Evolutionary conservation across 1,140 invertebrate species (phyloP), one percentile per base, ranked within the genome.

Genomic region (Pteromalus puparum): DNA sequence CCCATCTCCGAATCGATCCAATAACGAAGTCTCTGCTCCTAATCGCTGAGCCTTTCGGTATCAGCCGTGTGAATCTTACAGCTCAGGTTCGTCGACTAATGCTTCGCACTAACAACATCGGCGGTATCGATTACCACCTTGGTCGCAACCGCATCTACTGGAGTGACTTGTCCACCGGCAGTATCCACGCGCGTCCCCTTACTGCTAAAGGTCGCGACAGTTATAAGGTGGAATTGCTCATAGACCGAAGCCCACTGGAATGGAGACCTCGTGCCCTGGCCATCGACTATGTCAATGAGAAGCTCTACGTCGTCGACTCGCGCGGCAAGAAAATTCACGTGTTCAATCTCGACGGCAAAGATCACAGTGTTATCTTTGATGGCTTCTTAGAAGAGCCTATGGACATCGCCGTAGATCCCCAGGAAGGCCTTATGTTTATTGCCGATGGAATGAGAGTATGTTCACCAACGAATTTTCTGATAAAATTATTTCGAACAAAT

Each of bases 401-500:
- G 34, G 77, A 84, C 18, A 80, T 84, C 15, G 70, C 24, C 3
- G 0, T 84, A 1, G 83, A 84, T 46, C 83, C 77, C 1, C 21
- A 24, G 6, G 46, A 73, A 13, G 77, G 76, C 24, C 4, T 80
- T 13, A 80, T 84, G 76, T 84, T 84, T n/a, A 67, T 84, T 3
- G 83, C 83, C 4, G 83, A 84, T 75, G 76, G 73, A 10, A 42
- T 18, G n/a, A 84, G 72, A 53, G 83, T 84, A 46, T 5, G 42
- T n/a, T 65, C 21, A 6, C 1, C 61, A 7, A 15, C 18, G 12
- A 65, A 65, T 65, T 21, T 4, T 6, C 0, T 1, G 7, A 42
- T 42, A 42, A 42, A 0, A 42, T 10, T 0, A 42, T 42, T 42
- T 42, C 38, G 5, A 42, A 42, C 10, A 12, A 42, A 42, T 42